Evolutionary conservation across 2,888 invertebrate species (phyloP), one percentile per base, ranked within the genome.

Genomic region (Archaeoteleia sp.): DNA sequence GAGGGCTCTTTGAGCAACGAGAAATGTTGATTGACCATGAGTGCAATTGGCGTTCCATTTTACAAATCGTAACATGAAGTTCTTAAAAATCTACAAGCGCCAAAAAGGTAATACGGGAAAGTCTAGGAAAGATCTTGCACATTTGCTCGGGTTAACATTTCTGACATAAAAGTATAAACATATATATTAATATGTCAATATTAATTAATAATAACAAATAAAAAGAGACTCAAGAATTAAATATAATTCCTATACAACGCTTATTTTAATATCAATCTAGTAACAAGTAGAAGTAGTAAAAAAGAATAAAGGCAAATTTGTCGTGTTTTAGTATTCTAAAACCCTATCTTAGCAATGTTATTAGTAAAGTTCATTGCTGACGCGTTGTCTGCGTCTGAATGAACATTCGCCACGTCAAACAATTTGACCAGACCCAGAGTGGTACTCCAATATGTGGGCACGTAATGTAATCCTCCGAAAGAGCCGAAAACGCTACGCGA

Each of bases 401-500:
- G 60, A 46, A 69, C 70, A 71, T 70, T 72, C 66, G 69, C 49
- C 42, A 75, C 78, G 75, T 78, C 77, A 77, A 78, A 80, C 73
- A 76, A 63, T 61, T 74, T 70, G 71, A 72, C 67, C 74, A 43
- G 62, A 46, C 39, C 17, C 12, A 39, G 67, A 73, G 74, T 73
- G 73, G 62, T 71, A 62, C 70, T 75, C 62, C 70, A 79, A 80
- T 79, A 79, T 80, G 80, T 79, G 76, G 67, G 42, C 51, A 51
- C 62, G 57, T 75, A 78, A 76, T 76, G 77, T 69, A 78, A 74
- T 77, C n/a, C n/a, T n/a, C n/a, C n/a, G n/a, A n/a, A n/a, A n/a
- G n/a, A n/a, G n/a, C n/a, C n/a, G n/a, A n/a, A n/a, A n/a, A n/a
- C n/a, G n/a, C n/a, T n/a, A n/a, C n/a, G n/a, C n/a, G n/a, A n/a